These are phyloP conservation scores for Rhodinocichla rosea DNA, from an alignment of 2,113 vertebrate species.

Conservation along the genomic window DNA sequence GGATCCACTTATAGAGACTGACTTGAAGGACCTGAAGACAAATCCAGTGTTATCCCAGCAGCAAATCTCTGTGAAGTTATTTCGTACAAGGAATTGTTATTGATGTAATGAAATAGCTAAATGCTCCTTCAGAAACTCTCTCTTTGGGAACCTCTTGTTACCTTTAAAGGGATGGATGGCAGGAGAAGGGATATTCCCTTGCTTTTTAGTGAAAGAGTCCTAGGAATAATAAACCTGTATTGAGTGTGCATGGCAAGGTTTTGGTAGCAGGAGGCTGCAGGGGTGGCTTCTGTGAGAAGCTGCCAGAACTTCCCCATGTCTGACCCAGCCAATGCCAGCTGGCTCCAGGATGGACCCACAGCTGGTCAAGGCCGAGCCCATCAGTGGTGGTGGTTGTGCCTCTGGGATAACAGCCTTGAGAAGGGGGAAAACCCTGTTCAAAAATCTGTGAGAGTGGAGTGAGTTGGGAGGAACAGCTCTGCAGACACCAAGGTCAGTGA, in stretches of 20 bases:
- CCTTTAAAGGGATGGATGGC: background rate
- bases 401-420: background rate
- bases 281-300: background rate
- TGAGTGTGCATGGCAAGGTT: background rate
- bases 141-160: background rate
- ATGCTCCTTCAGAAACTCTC: background rate
- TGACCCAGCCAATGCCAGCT: background rate
- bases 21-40: background rate
- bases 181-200: background rate
- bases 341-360: rapidly evolving
- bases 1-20: background rate
- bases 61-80: background rate
- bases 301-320: background rate
- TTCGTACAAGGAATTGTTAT: background rate
- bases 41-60: background rate
- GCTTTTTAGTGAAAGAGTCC: background rate
- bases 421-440: no score
- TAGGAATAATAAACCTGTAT: background rate
- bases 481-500: background rate
- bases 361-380: rapidly evolving
- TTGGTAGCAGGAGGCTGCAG: background rate
- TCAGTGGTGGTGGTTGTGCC: background rate
- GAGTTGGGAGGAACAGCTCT: background rate
- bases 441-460: background rate
- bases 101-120: background rate